Evolutionary conservation across 2,888 invertebrate genomes (phyloP), one percentile per base, ranked within the genome.

Genomic region (Torymus auratus): DNA sequence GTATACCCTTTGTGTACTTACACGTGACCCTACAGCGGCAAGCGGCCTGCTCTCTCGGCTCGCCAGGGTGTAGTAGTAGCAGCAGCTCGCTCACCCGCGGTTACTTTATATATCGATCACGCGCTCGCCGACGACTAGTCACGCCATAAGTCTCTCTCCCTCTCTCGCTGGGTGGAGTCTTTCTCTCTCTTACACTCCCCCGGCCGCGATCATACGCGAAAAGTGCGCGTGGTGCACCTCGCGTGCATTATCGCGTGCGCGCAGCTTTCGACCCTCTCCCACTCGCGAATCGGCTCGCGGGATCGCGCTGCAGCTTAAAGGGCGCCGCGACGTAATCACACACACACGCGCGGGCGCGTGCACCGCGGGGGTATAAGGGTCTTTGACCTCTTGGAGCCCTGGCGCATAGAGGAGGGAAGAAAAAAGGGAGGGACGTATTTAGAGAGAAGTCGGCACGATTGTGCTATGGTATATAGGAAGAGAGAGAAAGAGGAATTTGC

Each of bases 91-190:
- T 41, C 23, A 14, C 53, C 56, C 70, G 13, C n/a, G 23, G 62
- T 69, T 58, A 72, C 55, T 56, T 68, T 55, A n/a, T n/a, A 20
- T 75, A 80, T 75, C 70, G 75, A 80, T 75, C 80, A 80, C 69
- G 20, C 77, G 70, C 15, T 17, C 55, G 23, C 15, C 11, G n/a
- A 20, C 61, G 12, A 28, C 56, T 20, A 67, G 74, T 74, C 74
- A 75, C 68, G 75, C 61, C 60, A 65, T 20, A 11, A 50, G 60
- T 72, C 52, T 15, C 62, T 61, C 41, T 53, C 71, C 55, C 15
- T 55, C 7, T 41, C 41, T 41, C 41, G 0, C 41, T 41, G 7
- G 5, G 7, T 41, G 7, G 5, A 5, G 5, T 41, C 41, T 41
- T 10, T 41, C 41, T 41, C 7, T 41, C 41, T 41, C 41, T 5